Conservation (phyloP, 2,888 invertebrate genomes). For the Pollenia amentaria region DNA sequence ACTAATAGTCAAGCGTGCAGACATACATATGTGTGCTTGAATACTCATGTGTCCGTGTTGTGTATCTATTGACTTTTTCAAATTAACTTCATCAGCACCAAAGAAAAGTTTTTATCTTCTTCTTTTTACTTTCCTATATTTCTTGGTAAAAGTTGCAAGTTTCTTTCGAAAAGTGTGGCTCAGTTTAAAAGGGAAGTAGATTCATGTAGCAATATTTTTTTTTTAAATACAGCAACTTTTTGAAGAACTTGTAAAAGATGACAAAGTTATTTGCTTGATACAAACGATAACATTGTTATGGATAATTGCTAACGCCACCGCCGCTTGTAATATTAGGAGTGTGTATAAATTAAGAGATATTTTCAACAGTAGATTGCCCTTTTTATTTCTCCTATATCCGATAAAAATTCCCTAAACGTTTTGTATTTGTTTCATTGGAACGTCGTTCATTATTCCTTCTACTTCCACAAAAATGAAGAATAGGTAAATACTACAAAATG, state of each 20-base stretch:
- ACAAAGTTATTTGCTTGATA: constrained; percentile 43
- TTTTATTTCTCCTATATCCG: neutral
- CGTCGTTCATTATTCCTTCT: too few relatives aligned
- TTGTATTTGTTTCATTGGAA: too few relatives aligned
- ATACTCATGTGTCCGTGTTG: constrained; percentile 1
- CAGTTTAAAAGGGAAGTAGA: neutral
- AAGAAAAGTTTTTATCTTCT: constrained; percentile 44
- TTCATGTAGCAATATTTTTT: constrained; percentile 22
- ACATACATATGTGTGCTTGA: neutral
- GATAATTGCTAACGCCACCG: constrained; percentile 40
- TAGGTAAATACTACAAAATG: too few relatives aligned
- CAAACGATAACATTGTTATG: constrained; percentile 54
- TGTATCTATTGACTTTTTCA: constrained; percentile 63
- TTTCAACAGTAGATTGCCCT: too few relatives aligned
- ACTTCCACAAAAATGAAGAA: too few relatives aligned
- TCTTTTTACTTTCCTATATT: neutral
- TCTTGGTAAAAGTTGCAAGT: constrained; percentile 16
- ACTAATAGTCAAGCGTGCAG: neutral
- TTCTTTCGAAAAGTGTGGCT: neutral
- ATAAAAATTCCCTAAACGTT: neutral
- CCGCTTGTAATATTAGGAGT: neutral
- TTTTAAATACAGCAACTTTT: constrained; percentile 26
- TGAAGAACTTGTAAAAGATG: constrained; percentile 11
- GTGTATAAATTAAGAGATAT: neutral
- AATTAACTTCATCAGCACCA: constrained; percentile 70